These are phyloP conservation scores for Patiria pectinifera DNA, from an alignment of 53 echinoderm and acorn worm species.

Conservation along the genomic window DNA sequence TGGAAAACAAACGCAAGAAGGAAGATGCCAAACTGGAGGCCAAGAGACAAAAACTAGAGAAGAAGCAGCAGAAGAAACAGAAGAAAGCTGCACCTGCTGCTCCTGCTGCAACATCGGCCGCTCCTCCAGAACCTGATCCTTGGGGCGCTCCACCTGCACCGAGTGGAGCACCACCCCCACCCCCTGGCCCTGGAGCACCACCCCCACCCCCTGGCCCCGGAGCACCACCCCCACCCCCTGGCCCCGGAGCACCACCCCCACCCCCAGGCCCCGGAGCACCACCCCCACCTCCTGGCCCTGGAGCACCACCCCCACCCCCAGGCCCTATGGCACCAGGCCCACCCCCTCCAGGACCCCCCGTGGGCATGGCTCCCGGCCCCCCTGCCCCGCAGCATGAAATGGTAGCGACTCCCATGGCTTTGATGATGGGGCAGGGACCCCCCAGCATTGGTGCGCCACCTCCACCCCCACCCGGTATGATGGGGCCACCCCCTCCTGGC, in stretches of 20 bases:
- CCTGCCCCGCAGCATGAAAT: constrained; percentile 17
- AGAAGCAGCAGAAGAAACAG: not conserved
- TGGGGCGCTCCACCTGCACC: constrained; percentile 3
- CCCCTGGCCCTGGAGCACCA: constrained; percentile 39
- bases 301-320: not conserved
- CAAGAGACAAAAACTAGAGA: constrained; percentile 5
- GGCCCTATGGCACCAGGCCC: no score
- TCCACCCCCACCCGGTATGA: not conserved
- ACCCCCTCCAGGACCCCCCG: no score
- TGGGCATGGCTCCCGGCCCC: not conserved
- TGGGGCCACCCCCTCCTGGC: constrained; percentile 10
- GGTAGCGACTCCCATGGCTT: constrained; percentile 14
- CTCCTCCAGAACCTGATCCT: constrained; percentile 5
- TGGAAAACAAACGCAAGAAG: constrained; percentile 39
- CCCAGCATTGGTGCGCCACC: not conserved
- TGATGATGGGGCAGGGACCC: constrained; percentile 19
- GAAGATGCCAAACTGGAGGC: constrained; percentile 22
- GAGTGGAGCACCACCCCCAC: constrained; percentile 3
- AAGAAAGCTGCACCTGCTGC: not conserved
- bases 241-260: not conserved
- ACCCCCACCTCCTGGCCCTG: no score
- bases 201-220: constrained; percentile 41
- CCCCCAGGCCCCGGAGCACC: not conserved
- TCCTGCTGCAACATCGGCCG: not conserved
- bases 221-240: constrained; percentile 36